These are phyloP conservation scores for Cherax destructor DNA, from an alignment of 1,140 invertebrate species.

Conservation along the genomic window DNA sequence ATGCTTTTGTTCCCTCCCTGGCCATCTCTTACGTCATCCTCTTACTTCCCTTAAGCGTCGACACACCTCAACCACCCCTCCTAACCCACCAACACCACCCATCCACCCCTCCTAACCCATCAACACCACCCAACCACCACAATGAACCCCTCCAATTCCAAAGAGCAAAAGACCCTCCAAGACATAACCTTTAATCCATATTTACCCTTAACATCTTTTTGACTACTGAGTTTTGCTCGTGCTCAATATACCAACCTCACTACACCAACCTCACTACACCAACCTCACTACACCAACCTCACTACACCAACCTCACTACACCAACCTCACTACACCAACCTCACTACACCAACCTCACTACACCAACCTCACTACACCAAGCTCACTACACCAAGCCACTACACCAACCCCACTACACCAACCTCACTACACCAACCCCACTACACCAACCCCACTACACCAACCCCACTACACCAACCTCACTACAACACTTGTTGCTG, in stretches of 20 bases:
- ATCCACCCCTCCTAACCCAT: not conserved
- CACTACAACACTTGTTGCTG: not conserved
- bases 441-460: not conserved
- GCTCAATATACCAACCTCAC: not conserved
- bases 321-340: too few relatives aligned
- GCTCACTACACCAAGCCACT: too few relatives aligned
- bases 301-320: not conserved
- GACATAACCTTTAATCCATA: too few relatives aligned
- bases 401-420: not conserved
- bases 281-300: not conserved
- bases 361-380: not conserved
- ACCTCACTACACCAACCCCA: too few relatives aligned
- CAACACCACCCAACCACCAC: not conserved
- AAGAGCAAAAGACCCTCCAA: too few relatives aligned
- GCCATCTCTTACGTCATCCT: not conserved
- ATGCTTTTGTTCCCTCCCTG: constrained; percentile 5
- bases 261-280: too few relatives aligned
- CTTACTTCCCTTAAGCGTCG: not conserved
- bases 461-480: not conserved
- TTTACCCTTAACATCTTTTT: too few relatives aligned
- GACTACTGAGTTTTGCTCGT: too few relatives aligned
- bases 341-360: too few relatives aligned
- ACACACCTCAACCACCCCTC: not conserved
- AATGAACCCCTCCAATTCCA: too few relatives aligned
- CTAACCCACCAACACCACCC: not conserved